Evolutionary conservation across 2,888 invertebrate genomes (phyloP), one percentile per base, ranked within the genome.

Genomic region (Sialis lutaria): DNA sequence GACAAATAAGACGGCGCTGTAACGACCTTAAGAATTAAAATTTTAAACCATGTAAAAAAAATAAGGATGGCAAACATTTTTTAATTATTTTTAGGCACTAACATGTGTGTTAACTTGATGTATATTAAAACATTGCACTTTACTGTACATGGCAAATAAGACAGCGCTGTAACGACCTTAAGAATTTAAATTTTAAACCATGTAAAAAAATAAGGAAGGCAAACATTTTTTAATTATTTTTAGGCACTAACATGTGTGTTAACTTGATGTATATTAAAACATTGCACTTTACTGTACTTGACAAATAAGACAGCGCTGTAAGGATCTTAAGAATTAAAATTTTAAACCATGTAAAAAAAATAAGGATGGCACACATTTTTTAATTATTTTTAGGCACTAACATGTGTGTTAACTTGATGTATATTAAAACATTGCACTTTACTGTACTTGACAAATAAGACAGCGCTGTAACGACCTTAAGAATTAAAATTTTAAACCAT

Each of bases 201-300:
- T 35, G 4, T 4, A 35, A 9, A 35, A 3, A 3, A 9, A 35
- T 35, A n/a, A 35, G n/a, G 8, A n/a, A 34, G 34, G 9, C 6
- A 34, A 7, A 9, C 9, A 47, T 39, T 42, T 42, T 50, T 47
- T 50, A 51, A 44, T 43, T 50, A 46, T 51, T 71, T 70, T 40
- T 64, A 83, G 84, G 68, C 77, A 4, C 64, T 84, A 55, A 74
- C 81, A 6, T 73, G 77, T 52, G 68, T 77, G 9, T 81, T 83
- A 55, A 71, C 83, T 47, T 79, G 77, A 37, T 32, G 50, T n/a
- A n/a, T n/a, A n/a, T n/a, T n/a, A n/a, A n/a, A n/a, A n/a, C n/a
- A n/a, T n/a, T n/a, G n/a, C n/a, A n/a, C n/a, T n/a, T n/a, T n/a
- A n/a, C n/a, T n/a, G n/a, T n/a, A n/a, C n/a, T n/a, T n/a, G n/a